A percentile compares a stretch with the other conserved stretches of the same genome.
These are phyloP conservation scores for Lithophane semibrunnea DNA, from an alignment of 2,888 invertebrate genomes.

Conservation along the genomic window DNA sequence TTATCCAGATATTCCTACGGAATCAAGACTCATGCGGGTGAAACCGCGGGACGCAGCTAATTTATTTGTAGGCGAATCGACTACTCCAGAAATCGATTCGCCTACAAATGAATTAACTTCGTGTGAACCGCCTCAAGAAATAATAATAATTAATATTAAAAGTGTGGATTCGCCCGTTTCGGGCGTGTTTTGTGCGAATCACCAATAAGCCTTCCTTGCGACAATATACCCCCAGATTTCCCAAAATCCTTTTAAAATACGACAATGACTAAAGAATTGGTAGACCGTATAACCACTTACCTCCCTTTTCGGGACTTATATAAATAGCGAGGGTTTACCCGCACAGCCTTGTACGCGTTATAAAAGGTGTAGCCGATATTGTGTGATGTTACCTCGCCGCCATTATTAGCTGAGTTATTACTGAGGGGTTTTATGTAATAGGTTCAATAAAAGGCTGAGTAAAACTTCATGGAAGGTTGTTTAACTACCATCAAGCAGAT, in stretches of 20 bases:
- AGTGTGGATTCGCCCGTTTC: no score
- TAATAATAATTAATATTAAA: no score
- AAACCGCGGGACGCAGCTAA: no score
- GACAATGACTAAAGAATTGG: conserved; percentile 2
- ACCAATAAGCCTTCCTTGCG: background rate
- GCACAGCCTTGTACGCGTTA: background rate
- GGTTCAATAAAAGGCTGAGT: background rate
- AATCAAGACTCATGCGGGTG: no score
- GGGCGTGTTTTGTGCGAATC: no score
- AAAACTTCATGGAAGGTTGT: background rate
- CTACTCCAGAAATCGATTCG: no score
- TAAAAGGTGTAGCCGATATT: conserved; percentile 16
- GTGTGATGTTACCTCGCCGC: conserved; percentile 12
- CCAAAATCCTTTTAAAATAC: conserved; percentile 22
- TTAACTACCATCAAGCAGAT: background rate
- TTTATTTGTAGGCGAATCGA: no score
- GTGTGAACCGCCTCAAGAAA: no score
- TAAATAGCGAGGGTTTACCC: conserved; percentile 30
- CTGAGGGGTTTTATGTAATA: background rate
- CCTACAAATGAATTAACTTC: no score
- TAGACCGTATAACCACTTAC: conserved; percentile 16
- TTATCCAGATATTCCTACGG: no score
- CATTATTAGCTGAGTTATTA: conserved; percentile 27
- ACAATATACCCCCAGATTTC: background rate
- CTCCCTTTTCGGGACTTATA: background rate